A percentile compares a stretch with the other conserved stretches of the same genome.
phyloP scores from a whole-genome alignment of 2,888 invertebrate species.

The Cheilosia grossa region DNA sequence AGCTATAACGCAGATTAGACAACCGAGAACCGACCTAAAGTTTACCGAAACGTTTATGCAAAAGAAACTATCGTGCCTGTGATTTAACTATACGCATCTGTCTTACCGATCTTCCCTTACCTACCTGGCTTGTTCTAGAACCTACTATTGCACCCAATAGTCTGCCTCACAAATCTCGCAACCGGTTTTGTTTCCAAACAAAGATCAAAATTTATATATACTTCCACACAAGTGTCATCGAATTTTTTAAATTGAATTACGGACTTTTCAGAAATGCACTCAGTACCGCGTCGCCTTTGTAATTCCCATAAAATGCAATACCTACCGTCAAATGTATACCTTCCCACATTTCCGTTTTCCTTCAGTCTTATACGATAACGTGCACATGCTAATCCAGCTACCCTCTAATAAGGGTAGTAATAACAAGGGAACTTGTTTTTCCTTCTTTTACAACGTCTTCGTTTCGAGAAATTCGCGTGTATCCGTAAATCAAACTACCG shows the following conservation, averaged over 20 bases:
- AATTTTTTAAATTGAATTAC: constrained; percentile 59
- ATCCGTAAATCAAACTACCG: constrained; percentile 21
- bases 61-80: too few species aligned
- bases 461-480: constrained; percentile 32
- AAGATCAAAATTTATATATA: not conserved
- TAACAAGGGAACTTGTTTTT: constrained; percentile 51
- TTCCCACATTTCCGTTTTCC: constrained; percentile 59
- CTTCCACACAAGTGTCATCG: constrained; percentile 10
- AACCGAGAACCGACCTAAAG: too few species aligned
- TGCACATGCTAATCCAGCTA: constrained; percentile 66
- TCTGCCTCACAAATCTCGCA: too few species aligned
- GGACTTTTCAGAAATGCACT: constrained; percentile 15
- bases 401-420: constrained; percentile 68
- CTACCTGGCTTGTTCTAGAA: too few species aligned
- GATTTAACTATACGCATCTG: too few species aligned
- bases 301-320: constrained; percentile 54
- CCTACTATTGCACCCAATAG: too few species aligned
- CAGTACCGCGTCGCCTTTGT: constrained; percentile 13
- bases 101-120: too few species aligned
- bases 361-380: constrained; percentile 59
- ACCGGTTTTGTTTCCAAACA: too few species aligned
- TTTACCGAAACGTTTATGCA: too few species aligned
- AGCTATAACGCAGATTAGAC: too few species aligned
- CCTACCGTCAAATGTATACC: constrained; percentile 39
- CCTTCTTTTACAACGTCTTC: constrained; percentile 18